Percentiles rank a stretch among this genome's conserved stretches.
Conservation (phyloP, 2,888 invertebrate species). For the Thymelicus lineola region DNA sequence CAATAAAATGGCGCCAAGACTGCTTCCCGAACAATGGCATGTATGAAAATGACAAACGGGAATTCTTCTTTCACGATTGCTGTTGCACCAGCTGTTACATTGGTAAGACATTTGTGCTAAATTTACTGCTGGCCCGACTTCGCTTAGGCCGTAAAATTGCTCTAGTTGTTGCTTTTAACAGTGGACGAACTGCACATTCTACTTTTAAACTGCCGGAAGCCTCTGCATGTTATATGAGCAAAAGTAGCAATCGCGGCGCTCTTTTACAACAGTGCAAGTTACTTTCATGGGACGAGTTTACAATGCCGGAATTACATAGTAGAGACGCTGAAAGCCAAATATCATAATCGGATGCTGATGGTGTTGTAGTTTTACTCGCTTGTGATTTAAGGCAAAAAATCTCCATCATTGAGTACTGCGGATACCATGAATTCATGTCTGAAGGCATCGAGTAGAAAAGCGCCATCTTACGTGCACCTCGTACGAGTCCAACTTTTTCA, state of each 20-base stretch:
- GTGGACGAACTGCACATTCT: constrained; percentile 43
- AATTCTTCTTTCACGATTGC: background rate
- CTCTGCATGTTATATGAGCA: constrained; percentile 45
- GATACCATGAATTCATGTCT: constrained; percentile 49
- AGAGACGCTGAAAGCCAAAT: constrained; percentile 40
- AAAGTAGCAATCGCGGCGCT: constrained; percentile 41
- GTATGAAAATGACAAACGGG: background rate
- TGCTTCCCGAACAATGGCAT: background rate
- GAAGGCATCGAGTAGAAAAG: constrained; percentile 46
- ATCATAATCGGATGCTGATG: constrained; percentile 42
- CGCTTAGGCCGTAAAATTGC: constrained; percentile 18
- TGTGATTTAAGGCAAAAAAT: constrained; percentile 46
- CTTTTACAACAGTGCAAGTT: constrained; percentile 44
- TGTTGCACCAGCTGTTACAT: background rate
- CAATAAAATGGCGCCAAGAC: background rate
- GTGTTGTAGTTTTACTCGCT: constrained; percentile 42
- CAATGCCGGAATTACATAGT: constrained; percentile 41
- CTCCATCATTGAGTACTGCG: constrained; percentile 45
- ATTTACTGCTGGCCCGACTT: too few species aligned
- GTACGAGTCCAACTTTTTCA: too few species aligned
- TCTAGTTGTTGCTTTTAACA: constrained; percentile 39
- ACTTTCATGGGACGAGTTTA: constrained; percentile 48
- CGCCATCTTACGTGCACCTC: constrained; percentile 45
- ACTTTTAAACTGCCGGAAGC: constrained; percentile 44
- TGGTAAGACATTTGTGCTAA: background rate